Conservation (phyloP, 2,113 vertebrate species). For the Actinemys pallida region DNA sequence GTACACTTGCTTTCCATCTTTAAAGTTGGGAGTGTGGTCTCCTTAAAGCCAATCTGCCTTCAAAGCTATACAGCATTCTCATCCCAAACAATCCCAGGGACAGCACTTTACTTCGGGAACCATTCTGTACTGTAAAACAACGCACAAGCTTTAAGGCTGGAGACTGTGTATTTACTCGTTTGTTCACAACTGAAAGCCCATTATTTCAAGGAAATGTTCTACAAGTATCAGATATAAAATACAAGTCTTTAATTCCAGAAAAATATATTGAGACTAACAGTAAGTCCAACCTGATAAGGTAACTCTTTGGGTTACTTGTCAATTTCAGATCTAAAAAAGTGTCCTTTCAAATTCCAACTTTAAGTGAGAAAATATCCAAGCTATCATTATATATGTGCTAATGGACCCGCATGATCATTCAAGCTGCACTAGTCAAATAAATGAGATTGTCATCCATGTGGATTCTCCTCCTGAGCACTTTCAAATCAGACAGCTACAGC, state of each 20-base stretch:
- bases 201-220: background rate
- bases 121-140: background rate
- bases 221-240: background rate
- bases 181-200: constrained; percentile 18
- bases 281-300: background rate
- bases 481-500: background rate
- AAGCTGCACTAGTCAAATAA: background rate
- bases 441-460: background rate
- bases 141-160: background rate
- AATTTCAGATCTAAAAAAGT: background rate
- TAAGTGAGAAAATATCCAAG: background rate
- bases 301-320: background rate
- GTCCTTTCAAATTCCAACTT: background rate
- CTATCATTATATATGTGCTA: background rate
- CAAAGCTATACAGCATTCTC: background rate
- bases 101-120: background rate
- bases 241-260: background rate
- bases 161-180: background rate
- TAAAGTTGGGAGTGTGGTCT: background rate
- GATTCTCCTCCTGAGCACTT: background rate
- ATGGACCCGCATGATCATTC: background rate
- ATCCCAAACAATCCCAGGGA: background rate
- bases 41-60: background rate
- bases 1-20: background rate
- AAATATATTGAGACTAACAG: constrained; percentile 1